Evolutionary conservation across 2,888 invertebrate genomes (phyloP), one percentile per base, ranked within the genome.

Genomic region (Sinopyrophorus schimmeli): DNA sequence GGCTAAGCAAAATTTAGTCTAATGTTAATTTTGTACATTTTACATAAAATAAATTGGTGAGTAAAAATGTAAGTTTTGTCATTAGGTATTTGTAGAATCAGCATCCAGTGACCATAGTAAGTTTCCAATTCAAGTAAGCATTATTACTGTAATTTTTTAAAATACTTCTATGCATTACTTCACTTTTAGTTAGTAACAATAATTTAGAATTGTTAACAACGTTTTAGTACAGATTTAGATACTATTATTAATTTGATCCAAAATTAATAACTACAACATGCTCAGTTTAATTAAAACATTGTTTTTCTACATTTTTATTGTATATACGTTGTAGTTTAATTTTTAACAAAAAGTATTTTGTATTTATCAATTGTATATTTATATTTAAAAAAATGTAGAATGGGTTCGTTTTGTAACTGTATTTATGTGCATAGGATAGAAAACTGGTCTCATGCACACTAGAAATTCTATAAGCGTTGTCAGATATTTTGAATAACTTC

Each of bases 401-500:
- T 42, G 35, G 14, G n/a, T 23, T 31, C 18, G 32, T 49, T 50
- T 50, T 50, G 40, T 50, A 44, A 46, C 28, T 46, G 42, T 49
- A 31, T 43, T 48, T 38, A 44, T 46, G 50, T 50, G 50, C 50
- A 46, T 43, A 38, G 14, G 27, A 12, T 30, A 38, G 31, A 30
- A 17, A 20, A 48, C 11, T 38, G 21, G 32, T 38, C 50, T 44
- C 24, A 46, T 46, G 40, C 40, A 50, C 50, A 50, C 46, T 35
- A 28, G 26, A 49, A 49, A 35, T 50, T 46, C 30, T 46, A 31
- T 49, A 49, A 49, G 14, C 34, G 40, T 49, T 39, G 35, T 49
- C 47, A 50, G 47, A 47, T 53, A 53, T 47, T 44, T 53, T 56
- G 42, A 52, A 48, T 47, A 54, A 50, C 42, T 52, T 52, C 26